Evolutionary conservation across 2,113 vertebrate species (phyloP).

Genomic region (Nyctereutes procyonoides): DNA sequence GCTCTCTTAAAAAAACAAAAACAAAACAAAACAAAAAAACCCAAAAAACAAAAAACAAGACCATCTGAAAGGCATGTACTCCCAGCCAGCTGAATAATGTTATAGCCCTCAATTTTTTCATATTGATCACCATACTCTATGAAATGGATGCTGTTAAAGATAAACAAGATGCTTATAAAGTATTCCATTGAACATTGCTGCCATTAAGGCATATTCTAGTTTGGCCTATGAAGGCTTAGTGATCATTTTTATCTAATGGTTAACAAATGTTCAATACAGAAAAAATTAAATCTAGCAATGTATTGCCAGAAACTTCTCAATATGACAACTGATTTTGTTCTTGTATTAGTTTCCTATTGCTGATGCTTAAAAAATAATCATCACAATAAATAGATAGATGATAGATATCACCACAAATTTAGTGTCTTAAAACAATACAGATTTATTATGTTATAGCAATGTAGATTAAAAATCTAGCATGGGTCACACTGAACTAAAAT

Average conservation of each 20-base stretch:
- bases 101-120: constrained; percentile 6
- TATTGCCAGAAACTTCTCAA: neutral
- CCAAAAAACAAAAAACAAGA: neutral
- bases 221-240: neutral
- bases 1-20: no score
- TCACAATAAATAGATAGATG: neutral
- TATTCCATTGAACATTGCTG: neutral
- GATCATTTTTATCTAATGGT: constrained; percentile 1
- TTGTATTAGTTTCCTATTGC: neutral
- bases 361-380: neutral
- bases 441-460: neutral
- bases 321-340: neutral
- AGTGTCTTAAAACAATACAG: neutral
- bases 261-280: constrained; percentile 41
- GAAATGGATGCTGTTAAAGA: constrained; percentile 31
- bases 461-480: neutral
- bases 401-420: neutral
- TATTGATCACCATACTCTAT: neutral
- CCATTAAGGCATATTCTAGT: constrained; percentile 16
- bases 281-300: constrained; percentile 38
- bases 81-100: neutral
- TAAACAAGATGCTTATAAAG: neutral
- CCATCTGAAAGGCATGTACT: neutral
- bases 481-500: neutral
- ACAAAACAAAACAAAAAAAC: no score